Percentiles rank a stretch among this genome's conserved stretches.
Evolutionary conservation across 2,888 invertebrate species (phyloP).

Genomic region (Yponomeuta malinellus): DNA sequence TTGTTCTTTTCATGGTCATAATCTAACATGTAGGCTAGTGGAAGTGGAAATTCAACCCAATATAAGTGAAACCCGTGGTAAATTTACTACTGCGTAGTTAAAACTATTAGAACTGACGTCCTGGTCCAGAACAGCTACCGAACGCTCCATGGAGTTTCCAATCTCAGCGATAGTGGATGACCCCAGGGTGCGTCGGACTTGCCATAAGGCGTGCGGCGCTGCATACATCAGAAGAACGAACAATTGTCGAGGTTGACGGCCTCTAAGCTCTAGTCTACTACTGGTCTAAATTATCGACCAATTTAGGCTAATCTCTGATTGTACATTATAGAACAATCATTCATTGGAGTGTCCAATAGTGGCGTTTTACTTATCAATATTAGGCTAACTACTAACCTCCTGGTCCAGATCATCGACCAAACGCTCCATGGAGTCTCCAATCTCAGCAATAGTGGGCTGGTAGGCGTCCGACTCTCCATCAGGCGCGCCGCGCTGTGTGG

Average conservation of each 20-base stretch:
- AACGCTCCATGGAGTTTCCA: conserved; percentile 87
- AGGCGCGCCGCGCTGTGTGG: conserved; percentile 47
- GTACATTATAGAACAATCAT: background rate
- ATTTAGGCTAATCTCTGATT: background rate
- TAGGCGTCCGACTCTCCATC: conserved; percentile 72
- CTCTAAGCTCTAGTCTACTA: conserved; percentile 67
- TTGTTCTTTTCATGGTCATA: too few species aligned
- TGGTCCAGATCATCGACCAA: conserved; percentile 88
- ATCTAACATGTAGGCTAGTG: too few species aligned
- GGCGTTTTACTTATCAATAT: too few species aligned
- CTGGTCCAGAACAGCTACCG: conserved; percentile 87
- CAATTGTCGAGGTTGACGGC: conserved; percentile 17
- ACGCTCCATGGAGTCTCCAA: conserved; percentile 89
- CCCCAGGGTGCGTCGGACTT: conserved; percentile 67
- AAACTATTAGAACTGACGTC: conserved; percentile 67
- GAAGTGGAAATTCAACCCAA: background rate
- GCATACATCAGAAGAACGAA: too few species aligned
- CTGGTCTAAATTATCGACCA: conserved; percentile 83
- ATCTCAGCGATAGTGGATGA: conserved; percentile 84
- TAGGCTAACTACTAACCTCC: conserved; percentile 67
- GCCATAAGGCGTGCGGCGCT: conserved; percentile 50
- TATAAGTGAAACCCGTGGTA: too few species aligned
- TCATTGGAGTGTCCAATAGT: conserved; percentile 52
- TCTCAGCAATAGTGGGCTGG: conserved; percentile 85
- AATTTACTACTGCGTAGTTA: too few species aligned